Evolutionary conservation across 2,888 invertebrate genomes (phyloP).

Genomic region (Junonia oenone): DNA sequence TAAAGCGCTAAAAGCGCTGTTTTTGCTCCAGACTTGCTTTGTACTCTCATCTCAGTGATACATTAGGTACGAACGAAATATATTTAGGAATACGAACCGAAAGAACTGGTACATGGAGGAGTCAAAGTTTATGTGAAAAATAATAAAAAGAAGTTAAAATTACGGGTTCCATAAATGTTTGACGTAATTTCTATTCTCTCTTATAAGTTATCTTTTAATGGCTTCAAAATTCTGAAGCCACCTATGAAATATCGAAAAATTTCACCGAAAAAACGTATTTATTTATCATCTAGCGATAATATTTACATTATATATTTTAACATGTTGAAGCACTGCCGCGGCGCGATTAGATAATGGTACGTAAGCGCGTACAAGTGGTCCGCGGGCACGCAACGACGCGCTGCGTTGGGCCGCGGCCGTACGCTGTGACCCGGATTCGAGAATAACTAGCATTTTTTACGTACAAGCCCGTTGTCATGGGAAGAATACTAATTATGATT

Average conservation of each 20-base stretch:
- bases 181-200: no score
- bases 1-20: conserved; percentile 9
- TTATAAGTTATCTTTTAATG: no score
- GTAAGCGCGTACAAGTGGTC: conserved; percentile 16
- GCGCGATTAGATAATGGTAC: conserved; percentile 14
- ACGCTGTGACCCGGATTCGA: conserved; percentile 30
- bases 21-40: not conserved
- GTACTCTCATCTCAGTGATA: no score
- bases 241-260: no score
- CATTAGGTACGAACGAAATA: not conserved
- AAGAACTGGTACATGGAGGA: no score
- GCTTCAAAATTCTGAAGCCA: no score
- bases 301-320: not conserved
- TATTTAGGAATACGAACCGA: no score
- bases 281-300: not conserved
- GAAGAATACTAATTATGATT: not conserved
- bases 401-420: conserved; percentile 8
- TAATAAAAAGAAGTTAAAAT: no score
- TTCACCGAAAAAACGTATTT: not conserved
- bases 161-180: no score
- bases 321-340: not conserved
- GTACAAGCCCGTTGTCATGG: conserved; percentile 5
- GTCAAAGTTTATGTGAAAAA: no score
- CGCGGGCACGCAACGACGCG: conserved; percentile 29
- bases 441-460: conserved; percentile 30